Evolutionary conservation across 2,113 vertebrate species (phyloP), one percentile per base, ranked within the genome.

Genomic region (Cephalopterus ornatus): DNA sequence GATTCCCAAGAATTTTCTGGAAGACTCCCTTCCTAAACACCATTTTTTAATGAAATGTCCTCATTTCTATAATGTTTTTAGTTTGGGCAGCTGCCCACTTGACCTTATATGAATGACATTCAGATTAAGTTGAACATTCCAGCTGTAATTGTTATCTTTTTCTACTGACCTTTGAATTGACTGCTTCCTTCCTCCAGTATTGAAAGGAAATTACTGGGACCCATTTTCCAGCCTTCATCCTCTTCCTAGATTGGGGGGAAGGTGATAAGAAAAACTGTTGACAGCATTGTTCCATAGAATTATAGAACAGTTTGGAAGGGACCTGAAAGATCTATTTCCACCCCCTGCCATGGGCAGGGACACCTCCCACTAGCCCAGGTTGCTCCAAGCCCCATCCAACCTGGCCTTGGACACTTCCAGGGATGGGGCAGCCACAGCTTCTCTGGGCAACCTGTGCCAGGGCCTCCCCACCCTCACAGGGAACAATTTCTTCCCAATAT

Each of bases 191-290:
- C 95, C 89, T 98, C 97, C 82, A 99, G 90, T 4, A 98, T 96
- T 1, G 94, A 50, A 61, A 99, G 97, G 96, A 99, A 99, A 59
- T 98, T 97, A 37, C 99, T 99, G 0, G 98, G 98, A 39, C 97
- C 61, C 98, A 99, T 98, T 97, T 98, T 99, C 97, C 99, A 98
- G 5, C 98, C 98, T 5, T 98, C 95, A 0, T 98, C 98, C 83
- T 99, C 97, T 49, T 97, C 96, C 98, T 99, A 93, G 30, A 67
- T 50, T 46, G 22, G 39, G 15, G 4, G 17, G 2, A 20, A 56
- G 15, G 19, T 24, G 46, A 62, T 24, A 73, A 96, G 42, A 77
- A 28, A 11, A 71, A 33, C 8, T 84, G 32, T 52, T 83, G 63
- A 14, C 32, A 56, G 9, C 53, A 24, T 30, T 28, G 32, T 56